Evolutionary conservation across 1,140 invertebrate species (phyloP), one percentile per base, ranked within the genome.

Genomic region (Brachionus asplanchnoidis): DNA sequence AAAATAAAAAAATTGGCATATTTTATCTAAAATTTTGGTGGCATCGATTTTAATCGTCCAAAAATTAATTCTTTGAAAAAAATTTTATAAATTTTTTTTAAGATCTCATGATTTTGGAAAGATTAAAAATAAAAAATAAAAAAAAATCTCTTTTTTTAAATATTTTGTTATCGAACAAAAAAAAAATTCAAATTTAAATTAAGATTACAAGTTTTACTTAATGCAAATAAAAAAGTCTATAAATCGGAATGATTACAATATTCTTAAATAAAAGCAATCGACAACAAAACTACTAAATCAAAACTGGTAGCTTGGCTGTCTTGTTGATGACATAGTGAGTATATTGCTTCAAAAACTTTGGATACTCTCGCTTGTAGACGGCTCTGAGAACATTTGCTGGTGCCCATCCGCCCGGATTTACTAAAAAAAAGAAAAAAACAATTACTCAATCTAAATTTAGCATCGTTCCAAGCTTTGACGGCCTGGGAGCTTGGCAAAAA

Each of bases 321-420:
- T 96, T 94, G 86, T 97, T 94, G 85, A 94, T 94, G 85, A 99
- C 97, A 91, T 97, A 99, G 88, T 93, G 93, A 26, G 97, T 99
- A 90, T 99, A 99, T 70, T 95, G 92, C 90, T 98, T 97, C 85
- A 99, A 92, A 92, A 99, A 99, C 91, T 97, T 97, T 42, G 98
- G 98, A 91, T 99, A 99, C 90, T 99, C 98, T 85, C 96, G 92
- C 90, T 99, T 99, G 90, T 98, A 99, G 2, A 99, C 94, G 32
- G 96, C 95, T 85, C 97, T 92, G 42, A 99, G 91, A 9, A 97
- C 97, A 60, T 97, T 94, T 0, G 97, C 95, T 8, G 97, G 98
- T 6, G 97, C 89, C 89, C 90, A 90, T 23, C 90, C 90, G 42
- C 89, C 89, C 26, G 90, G 89, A 86, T 91, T 90, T 14, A 91